Base-by-base conservation (phyloP, 1,140 invertebrate genomes). In the Drosophila kikkawai region DNA sequence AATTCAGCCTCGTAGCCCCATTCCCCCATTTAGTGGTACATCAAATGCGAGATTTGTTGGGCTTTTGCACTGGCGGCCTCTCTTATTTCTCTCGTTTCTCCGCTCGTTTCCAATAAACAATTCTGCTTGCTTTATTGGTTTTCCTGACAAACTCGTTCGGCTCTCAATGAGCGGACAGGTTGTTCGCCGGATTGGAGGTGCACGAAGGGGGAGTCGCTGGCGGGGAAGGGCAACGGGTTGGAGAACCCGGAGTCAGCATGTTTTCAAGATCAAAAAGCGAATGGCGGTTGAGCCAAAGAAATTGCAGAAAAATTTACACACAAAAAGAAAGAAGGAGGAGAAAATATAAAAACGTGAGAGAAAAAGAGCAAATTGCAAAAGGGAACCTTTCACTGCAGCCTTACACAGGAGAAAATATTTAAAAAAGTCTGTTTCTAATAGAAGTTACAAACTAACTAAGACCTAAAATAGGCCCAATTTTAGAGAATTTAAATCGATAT, bases 231-330 rank as follows among this genome's bases (percentile, higher is more conserved):
- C 17, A 56, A 39, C 53, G 53, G 53, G 53, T 26, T 56, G 51
- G 56, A 58, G 58, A 78, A 37, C 45, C 22, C 32, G 50, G 63
- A 75, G 61, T 45, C 81, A 79, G 75, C 70, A 42, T 75, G 65
- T 82, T 87, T 87, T 87, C 84, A 87, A 87, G 84, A 87, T 87
- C 84, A 87, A 84, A 87, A 87, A 87, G 84, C 84, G 84, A 87
- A 87, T 88, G 80, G 73, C 66, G 64, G 71, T 39, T 45, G 64
- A 71, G 60, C 64, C 26, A 44, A 86, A 76, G 79, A 86, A 85
- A 86, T 79, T 85, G 82, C 79, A 86, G 58, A 78, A 42, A 73
- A 73, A 73, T 60, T 59, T 60, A 80, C 51, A 85, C 61, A 63
- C 44, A 65, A 59, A 36, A 65, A 42, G 8, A 55, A 50, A 17